Percentiles rank a stretch among this genome's conserved stretches.
Evolutionary conservation across 2,797 vertebrate species (phyloP).

Genomic region (Helostoma temminkii): DNA sequence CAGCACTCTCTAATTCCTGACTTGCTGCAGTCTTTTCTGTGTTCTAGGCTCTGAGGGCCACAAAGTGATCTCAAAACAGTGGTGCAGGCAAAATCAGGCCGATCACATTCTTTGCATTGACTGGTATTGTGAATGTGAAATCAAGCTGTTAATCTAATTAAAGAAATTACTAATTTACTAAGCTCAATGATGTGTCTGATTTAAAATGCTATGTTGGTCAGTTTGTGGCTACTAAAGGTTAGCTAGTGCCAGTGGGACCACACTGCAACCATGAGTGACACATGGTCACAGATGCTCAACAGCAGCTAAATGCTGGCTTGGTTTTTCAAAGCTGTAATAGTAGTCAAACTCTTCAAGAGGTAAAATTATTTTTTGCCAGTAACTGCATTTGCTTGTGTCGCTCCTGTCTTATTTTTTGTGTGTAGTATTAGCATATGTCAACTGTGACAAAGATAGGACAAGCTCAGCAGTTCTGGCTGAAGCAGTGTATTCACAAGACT

Average conservation of each 20-base stretch:
- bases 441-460: constrained; percentile 19
- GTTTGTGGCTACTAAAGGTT: not conserved
- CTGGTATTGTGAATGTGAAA: not conserved
- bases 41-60: not conserved
- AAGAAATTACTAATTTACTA: not conserved
- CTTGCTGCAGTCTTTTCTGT: not conserved
- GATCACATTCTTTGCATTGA: not conserved
- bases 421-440: constrained; percentile 2
- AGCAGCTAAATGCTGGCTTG: not conserved
- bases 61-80: not conserved
- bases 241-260: not conserved
- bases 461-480: constrained; percentile 29
- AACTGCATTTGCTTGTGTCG: constrained; percentile 5
- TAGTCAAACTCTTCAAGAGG: not conserved
- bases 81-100: not conserved
- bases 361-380: not conserved
- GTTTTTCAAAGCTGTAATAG: too few species aligned
- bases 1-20: not conserved
- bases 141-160: not conserved
- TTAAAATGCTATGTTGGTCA: not conserved
- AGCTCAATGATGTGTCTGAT: not conserved
- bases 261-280: not conserved
- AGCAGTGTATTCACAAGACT: constrained; percentile 61
- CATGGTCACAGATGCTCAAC: not conserved
- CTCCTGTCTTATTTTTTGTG: not conserved